Conservation (phyloP, 2,797 vertebrate genomes). For the Balearica regulorum region DNA sequence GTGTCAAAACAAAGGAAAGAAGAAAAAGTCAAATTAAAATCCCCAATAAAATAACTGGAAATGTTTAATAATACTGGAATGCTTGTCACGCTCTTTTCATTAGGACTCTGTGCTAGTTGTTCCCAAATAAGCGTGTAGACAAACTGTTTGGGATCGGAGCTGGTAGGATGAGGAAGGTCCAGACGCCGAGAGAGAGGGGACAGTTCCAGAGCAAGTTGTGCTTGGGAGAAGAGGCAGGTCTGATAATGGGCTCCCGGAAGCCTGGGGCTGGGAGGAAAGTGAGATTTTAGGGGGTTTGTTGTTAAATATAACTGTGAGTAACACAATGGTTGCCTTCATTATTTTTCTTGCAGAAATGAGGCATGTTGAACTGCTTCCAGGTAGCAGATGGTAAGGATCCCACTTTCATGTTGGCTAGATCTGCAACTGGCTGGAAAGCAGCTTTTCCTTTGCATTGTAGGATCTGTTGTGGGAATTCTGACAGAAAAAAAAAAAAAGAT, state of each 20-base stretch:
- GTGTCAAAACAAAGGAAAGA: neutral
- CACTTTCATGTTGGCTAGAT: neutral
- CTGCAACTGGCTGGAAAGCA: neutral
- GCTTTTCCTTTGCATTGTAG: neutral
- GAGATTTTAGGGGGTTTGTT: neutral
- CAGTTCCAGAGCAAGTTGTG: neutral
- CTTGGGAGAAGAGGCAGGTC: neutral
- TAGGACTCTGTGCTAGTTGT: neutral
- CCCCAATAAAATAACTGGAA: neutral
- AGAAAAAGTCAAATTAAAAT: neutral
- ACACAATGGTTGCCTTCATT: neutral
- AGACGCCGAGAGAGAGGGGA: neutral
- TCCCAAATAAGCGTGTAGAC: neutral
- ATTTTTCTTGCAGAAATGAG: neutral
- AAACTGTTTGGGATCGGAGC: neutral
- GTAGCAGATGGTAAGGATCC: slow-evolving; percentile 36
- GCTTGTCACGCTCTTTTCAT: neutral
- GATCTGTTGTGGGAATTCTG: neutral
- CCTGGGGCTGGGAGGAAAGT: neutral
- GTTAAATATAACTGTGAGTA: slow-evolving; percentile 14
- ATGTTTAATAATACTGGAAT: neutral
- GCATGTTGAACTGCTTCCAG: slow-evolving; percentile 24
- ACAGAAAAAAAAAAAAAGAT: neutral
- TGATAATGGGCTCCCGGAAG: neutral
- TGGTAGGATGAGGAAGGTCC: neutral